These are phyloP conservation scores for Arctopsyche grandis DNA, from an alignment of 1,140 invertebrate genomes.

Conservation along the genomic window DNA sequence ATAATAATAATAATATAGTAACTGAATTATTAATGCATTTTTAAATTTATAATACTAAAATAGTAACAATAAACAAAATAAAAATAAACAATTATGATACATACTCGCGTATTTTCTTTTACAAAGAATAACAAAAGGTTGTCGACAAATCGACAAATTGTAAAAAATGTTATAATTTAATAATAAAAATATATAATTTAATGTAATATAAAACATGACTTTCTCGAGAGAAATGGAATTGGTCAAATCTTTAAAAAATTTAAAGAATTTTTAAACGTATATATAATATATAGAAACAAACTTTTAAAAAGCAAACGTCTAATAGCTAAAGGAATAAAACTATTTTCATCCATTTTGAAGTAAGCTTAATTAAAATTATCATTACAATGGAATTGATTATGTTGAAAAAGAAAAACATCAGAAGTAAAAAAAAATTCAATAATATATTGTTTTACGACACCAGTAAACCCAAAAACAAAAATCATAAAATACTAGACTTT, in stretches of 20 bases:
- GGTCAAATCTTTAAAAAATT: not conserved
- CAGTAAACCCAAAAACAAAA: conserved; percentile 32
- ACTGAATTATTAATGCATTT: conserved; percentile 16
- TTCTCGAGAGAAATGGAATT: not conserved
- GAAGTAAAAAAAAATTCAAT: not conserved
- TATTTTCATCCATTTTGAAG: no score
- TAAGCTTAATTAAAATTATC: no score
- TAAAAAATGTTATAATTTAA: not conserved
- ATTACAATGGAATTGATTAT: no score
- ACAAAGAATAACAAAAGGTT: conserved; percentile 11
- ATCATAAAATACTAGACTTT: not conserved
- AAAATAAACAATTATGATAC: not conserved
- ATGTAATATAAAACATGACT: conserved; percentile 10
- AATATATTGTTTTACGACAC: conserved; percentile 13
- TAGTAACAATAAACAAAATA: conserved; percentile 6
- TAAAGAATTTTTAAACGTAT: no score
- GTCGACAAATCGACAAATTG: no score
- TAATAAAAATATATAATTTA: not conserved
- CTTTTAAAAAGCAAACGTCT: no score
- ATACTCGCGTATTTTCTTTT: conserved; percentile 9
- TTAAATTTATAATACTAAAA: conserved; percentile 6
- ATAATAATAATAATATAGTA: not conserved
- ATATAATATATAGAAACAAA: no score
- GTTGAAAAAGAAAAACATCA: conserved; percentile 31
- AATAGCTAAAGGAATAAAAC: no score